A percentile compares a stretch with the other conserved stretches of the same genome.
Conservation (phyloP, 2,113 vertebrate species). For the Vulpes vulpes region DNA sequence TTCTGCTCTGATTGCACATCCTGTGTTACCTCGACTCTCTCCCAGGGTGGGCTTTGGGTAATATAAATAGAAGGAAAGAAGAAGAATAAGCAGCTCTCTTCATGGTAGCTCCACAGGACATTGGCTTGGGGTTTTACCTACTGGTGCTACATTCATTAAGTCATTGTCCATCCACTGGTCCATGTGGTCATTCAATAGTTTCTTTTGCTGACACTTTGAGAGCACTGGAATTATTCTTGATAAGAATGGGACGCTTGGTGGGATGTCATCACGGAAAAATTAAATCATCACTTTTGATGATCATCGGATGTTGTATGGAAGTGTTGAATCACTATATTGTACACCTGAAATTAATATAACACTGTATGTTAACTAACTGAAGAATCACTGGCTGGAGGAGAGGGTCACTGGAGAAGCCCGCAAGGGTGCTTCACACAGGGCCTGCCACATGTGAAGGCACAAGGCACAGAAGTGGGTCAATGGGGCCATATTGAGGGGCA, state of each 20-base stretch:
- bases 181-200: too few relatives aligned
- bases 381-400: too few relatives aligned
- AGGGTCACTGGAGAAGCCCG: background rate
- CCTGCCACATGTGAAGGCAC: background rate
- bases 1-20: too few relatives aligned
- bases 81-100: background rate
- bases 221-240: background rate
- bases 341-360: too few relatives aligned
- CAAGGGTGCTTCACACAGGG: background rate
- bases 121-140: too few relatives aligned
- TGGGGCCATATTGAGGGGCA: background rate
- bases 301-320: too few relatives aligned
- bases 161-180: background rate
- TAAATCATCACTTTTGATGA: too few relatives aligned
- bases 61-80: background rate
- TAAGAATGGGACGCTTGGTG: background rate
- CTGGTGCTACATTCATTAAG: background rate
- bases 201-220: background rate
- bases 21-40: background rate
- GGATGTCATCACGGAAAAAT: background rate
- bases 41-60: background rate
- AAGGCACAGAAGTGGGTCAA: background rate
- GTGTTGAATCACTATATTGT: too few relatives aligned
- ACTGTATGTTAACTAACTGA: background rate
- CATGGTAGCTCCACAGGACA: fast-evolving